Conservation (phyloP, 2,113 vertebrate genomes). For the Catharus bicknelli region DNA sequence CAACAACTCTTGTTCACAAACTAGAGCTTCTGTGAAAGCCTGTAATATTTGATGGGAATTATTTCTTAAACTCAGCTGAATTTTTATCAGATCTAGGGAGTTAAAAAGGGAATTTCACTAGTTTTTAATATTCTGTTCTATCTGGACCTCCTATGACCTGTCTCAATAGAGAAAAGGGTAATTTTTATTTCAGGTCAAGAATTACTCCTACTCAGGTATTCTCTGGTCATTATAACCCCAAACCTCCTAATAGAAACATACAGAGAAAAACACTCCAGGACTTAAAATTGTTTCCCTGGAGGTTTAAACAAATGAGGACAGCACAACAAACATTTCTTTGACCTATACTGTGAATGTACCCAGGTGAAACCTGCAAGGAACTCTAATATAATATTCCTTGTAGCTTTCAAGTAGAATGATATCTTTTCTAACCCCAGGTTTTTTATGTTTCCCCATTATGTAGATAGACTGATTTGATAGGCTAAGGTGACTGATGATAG, state of each 20-base stretch:
- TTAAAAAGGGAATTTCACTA: neutral
- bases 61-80: neutral
- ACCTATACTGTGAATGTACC: neutral
- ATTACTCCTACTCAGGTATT: neutral
- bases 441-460: conserved; percentile 61
- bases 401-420: conserved; percentile 40
- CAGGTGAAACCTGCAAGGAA: neutral
- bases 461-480: conserved; percentile 67
- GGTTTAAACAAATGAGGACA: neutral
- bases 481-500: conserved; percentile 56
- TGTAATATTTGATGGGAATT: neutral
- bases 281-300: conserved; percentile 7
- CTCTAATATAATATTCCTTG: conserved; percentile 42
- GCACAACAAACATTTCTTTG: conserved; percentile 27
- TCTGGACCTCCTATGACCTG: neutral
- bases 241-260: neutral
- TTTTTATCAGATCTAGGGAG: neutral
- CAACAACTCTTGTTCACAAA: neutral
- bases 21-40: neutral
- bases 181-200: neutral
- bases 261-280: neutral
- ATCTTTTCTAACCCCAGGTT: conserved; percentile 9
- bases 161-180: neutral
- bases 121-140: neutral
- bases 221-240: neutral